Evolutionary conservation across 1,140 invertebrate species (phyloP), one percentile per base, ranked within the genome.

Genomic region (Zaprionus nigranus): DNA sequence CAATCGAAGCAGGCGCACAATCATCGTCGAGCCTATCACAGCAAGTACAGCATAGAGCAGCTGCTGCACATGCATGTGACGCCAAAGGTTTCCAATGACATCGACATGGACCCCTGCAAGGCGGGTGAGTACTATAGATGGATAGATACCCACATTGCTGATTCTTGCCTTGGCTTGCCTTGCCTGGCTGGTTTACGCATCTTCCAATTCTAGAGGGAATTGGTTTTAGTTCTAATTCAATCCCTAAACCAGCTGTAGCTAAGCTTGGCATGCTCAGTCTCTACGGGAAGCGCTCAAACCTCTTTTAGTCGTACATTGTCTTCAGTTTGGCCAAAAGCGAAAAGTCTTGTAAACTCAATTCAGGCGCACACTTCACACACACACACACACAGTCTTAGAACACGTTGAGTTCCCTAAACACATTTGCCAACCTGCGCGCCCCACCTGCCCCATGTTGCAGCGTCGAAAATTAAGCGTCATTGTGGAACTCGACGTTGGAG

Each of bases 31-130:
- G 54, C 65, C 22, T 92, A 92, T 71, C 88, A 80, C 64, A 92
- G 85, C 61, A 95, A 94, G 87, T 97, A 94, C 82, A 95, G 95
- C 60, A 94, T 96, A 79, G 95, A 97, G 28, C 94, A 97, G 82
- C 91, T 97, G 58, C 90, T 96, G 73, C 94, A 92, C 56, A 93
- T 92, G 30, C 93, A 94, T 70, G 96, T 96, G 87, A 94, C 95
- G 13, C 93, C 94, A 59, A 95, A 95, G 83, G 94, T 95, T 38
- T 96, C 96, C 34, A 94, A 94, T 78, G 97, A 98, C 93, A 91
- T 96, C 58, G 96, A 97, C 92, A 93, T 97, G 93, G 97, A 98
- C 94, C 95, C 97, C 70, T 97, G 97, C 93, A 97, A 97, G 94
- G 96, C 96, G 87, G 96, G 96, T 97, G 93, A 96, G 95, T 94